Evolutionary conservation across 2,888 invertebrate species (phyloP).

Genomic region (Arctia plantaginis): DNA sequence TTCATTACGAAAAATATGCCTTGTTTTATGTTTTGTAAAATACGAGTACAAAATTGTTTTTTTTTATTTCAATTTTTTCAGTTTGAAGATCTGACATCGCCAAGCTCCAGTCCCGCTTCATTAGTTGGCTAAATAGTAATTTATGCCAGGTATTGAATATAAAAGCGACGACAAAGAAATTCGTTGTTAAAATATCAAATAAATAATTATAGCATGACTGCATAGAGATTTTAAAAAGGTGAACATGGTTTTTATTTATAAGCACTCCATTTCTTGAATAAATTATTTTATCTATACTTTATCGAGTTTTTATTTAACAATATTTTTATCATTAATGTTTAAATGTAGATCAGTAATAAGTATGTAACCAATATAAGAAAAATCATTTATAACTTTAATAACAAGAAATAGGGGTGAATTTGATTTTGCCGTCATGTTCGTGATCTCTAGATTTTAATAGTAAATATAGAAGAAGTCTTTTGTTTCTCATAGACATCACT

Average conservation of each 20-base stretch:
- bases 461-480: too few species aligned
- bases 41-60: neutral
- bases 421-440: too few species aligned
- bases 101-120: slow-evolving; percentile 27
- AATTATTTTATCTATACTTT: neutral
- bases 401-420: too few species aligned
- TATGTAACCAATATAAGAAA: neutral
- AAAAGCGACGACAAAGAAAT: neutral
- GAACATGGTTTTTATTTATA: neutral
- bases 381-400: too few species aligned
- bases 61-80: slow-evolving; percentile 58
- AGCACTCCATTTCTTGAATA: neutral
- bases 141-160: neutral
- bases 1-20: neutral
- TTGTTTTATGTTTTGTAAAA: neutral
- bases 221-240: neutral
- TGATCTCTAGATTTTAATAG: too few species aligned
- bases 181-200: neutral
- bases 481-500: too few species aligned
- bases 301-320: neutral
- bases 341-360: neutral
- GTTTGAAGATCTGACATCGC: slow-evolving; percentile 68
- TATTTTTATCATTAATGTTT: neutral
- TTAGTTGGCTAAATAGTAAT: neutral
- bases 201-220: neutral